These are phyloP conservation scores for Nephila pilipes DNA, from an alignment of 1,140 invertebrate species.

Conservation along the genomic window DNA sequence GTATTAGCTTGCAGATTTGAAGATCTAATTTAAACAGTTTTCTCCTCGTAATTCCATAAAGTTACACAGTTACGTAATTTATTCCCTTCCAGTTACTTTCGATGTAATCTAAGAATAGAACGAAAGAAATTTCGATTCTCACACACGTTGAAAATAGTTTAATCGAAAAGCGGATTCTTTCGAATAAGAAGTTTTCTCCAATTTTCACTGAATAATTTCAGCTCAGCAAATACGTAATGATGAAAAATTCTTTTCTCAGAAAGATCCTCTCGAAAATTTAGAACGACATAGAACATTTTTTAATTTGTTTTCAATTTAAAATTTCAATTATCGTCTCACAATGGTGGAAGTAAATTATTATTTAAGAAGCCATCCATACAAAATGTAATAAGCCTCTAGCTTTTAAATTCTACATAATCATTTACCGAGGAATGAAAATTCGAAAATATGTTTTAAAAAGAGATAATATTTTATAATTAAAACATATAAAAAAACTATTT, in stretches of 20 bases:
- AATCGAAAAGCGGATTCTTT: background rate
- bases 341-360: background rate
- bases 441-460: too few relatives aligned
- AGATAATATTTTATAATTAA: too few relatives aligned
- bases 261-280: background rate
- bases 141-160: background rate
- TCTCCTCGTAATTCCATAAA: too few relatives aligned
- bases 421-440: too few relatives aligned
- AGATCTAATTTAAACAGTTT: too few relatives aligned
- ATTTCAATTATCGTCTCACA: slow-evolving; percentile 12
- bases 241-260: background rate
- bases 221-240: background rate
- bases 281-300: background rate
- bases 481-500: too few relatives aligned
- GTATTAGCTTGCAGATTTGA: too few relatives aligned
- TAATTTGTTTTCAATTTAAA: background rate
- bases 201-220: background rate
- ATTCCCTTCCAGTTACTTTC: background rate
- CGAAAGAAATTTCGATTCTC: background rate
- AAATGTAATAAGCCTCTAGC: background rate
- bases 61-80: background rate
- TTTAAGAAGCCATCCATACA: background rate
- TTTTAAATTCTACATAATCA: too few relatives aligned
- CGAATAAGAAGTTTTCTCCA: background rate
- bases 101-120: background rate